phyloP scores from a whole-genome alignment of 2,113 vertebrate species.

The Scophthalmus maximus region DNA sequence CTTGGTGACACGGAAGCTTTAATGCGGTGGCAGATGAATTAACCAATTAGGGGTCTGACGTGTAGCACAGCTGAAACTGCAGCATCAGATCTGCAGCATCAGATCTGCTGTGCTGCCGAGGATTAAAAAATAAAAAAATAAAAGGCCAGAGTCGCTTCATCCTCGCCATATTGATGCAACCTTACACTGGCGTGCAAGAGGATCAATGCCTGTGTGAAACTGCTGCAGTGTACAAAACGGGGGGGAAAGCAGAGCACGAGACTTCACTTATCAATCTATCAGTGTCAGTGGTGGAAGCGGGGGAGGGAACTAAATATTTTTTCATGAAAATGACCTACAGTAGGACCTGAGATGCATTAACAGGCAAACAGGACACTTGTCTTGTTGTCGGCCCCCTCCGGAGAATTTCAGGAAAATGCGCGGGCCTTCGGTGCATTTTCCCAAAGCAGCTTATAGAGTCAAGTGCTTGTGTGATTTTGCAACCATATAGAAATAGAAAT shows the following conservation, averaged over 20 bases:
- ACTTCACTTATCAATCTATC: background rate
- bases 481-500: background rate
- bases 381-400: no score
- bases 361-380: background rate
- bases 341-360: background rate
- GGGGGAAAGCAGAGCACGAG: conserved; percentile 25
- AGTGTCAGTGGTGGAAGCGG: background rate
- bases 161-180: conserved; percentile 61
- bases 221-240: conserved; percentile 62
- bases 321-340: background rate
- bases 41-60: conserved; percentile 4
- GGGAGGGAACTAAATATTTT: no score
- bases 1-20: background rate
- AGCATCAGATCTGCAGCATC: conserved; percentile 45
- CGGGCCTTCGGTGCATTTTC: no score
- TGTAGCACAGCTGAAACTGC: conserved; percentile 47
- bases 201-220: conserved; percentile 67
- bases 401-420: no score
- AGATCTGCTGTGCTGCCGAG: conserved; percentile 35
- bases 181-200: conserved; percentile 50
- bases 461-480: background rate
- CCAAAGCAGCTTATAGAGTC: no score
- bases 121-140: conserved; percentile 18
- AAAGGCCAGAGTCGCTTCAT: conserved; percentile 40
- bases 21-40: background rate